Percentiles rank a stretch among this genome's conserved stretches.
Evolutionary conservation across 2,888 invertebrate genomes (phyloP).

Genomic region (Alviniconcha strummeri): DNA sequence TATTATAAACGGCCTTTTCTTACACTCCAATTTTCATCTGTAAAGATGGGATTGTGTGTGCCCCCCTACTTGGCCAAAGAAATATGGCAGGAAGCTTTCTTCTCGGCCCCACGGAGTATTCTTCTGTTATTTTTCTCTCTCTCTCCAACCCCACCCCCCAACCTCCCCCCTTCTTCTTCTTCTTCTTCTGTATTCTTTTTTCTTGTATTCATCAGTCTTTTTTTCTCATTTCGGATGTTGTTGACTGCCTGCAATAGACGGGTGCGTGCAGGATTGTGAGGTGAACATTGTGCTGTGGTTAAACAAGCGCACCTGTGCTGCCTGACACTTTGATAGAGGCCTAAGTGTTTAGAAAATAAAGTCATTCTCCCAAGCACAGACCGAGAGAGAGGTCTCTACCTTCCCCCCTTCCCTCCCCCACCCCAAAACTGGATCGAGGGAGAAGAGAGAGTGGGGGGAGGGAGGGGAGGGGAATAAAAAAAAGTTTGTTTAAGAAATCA

Average conservation of each 20-base stretch:
- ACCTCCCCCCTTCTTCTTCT: too few species aligned
- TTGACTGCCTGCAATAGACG: slow-evolving; percentile 22
- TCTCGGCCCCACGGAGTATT: neutral
- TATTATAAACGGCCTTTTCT: slow-evolving; percentile 29
- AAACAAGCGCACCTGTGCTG: slow-evolving; percentile 25
- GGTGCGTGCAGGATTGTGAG: slow-evolving; percentile 21
- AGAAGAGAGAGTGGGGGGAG: too few species aligned
- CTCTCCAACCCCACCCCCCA: too few species aligned
- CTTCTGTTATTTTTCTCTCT: neutral
- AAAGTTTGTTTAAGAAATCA: too few species aligned
- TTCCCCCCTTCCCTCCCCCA: too few species aligned
- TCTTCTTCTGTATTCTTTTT: neutral
- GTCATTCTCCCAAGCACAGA: neutral
- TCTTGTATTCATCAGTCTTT: too few species aligned
- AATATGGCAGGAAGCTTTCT: slow-evolving; percentile 15
- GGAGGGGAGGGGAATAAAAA: too few species aligned
- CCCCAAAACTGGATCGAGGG: too few species aligned
- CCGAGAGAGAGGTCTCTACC: too few species aligned
- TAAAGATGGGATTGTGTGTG: slow-evolving; percentile 18
- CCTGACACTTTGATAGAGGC: slow-evolving; percentile 21
- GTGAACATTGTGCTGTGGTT: slow-evolving; percentile 20
- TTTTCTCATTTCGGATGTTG: slow-evolving; percentile 14
- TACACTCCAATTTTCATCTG: slow-evolving; percentile 25
- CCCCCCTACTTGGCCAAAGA: slow-evolving; percentile 14
- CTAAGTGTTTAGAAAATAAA: slow-evolving; percentile 29